A percentile compares a stretch with the other conserved stretches of the same genome.
Conservation (phyloP, 2,113 vertebrate species). For the Trogon melanurus region DNA sequence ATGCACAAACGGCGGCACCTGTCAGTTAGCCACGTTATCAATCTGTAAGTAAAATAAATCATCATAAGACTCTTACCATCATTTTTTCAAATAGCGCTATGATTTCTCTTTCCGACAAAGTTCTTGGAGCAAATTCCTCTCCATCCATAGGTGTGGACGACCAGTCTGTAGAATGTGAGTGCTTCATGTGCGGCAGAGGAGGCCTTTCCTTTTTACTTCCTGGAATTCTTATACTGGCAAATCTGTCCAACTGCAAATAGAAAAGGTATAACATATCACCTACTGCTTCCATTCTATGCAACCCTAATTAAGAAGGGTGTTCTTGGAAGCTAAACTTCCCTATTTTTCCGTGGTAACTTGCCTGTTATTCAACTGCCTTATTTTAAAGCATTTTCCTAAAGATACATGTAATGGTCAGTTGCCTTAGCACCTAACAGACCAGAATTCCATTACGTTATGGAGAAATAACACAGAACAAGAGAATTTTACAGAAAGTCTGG, state of each 20-base stretch:
- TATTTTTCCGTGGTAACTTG: not conserved
- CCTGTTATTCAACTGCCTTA: not conserved
- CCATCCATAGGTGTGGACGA: not conserved
- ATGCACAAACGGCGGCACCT: not conserved
- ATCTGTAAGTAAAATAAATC: not conserved
- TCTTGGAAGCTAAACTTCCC: not conserved
- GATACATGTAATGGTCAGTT: not conserved
- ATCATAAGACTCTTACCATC: conserved; percentile 37
- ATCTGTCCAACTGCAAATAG: conserved; percentile 63
- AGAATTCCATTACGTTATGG: not conserved
- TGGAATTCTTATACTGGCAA: conserved; percentile 66
- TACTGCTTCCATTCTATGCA: not conserved
- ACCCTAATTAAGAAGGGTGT: not conserved
- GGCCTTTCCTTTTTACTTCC: conserved; percentile 63
- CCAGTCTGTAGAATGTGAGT: conserved; percentile 44
- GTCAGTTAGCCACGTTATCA: not conserved
- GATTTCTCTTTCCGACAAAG: conserved; percentile 49
- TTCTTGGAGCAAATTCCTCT: conserved; percentile 11
- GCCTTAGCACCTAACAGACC: not conserved
- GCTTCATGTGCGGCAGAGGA: conserved; percentile 27
- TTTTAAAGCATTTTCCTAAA: not conserved
- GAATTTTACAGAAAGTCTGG: not conserved
- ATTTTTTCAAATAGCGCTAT: conserved; percentile 62
- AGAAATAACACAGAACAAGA: conserved; percentile 23
- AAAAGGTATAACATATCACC: not conserved